Evolutionary conservation across 2,113 vertebrate genomes (phyloP).

Genomic region (Herpetotheres cachinnans): DNA sequence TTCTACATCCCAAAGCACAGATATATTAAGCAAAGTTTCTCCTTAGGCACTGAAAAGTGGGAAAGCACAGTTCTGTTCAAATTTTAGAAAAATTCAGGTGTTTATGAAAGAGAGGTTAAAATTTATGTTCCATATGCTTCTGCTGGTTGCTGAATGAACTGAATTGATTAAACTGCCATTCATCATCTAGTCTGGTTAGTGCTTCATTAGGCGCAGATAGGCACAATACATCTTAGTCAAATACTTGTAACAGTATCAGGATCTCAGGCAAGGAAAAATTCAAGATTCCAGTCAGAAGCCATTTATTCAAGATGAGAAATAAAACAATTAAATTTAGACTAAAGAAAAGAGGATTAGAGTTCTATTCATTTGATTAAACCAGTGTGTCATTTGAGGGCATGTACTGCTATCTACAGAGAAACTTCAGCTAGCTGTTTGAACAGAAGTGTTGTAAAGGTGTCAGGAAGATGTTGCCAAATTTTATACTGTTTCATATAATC

Average conservation of each 20-base stretch:
- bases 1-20: neutral
- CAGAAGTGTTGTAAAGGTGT: neutral
- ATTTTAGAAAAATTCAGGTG: slow-evolving; percentile 40
- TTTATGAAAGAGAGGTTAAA: slow-evolving; percentile 67
- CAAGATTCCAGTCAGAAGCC: neutral
- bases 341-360: neutral
- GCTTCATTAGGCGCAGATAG: slow-evolving; percentile 77
- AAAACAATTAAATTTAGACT: neutral
- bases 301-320: neutral
- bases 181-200: slow-evolving; percentile 72
- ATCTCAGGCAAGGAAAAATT: slow-evolving; percentile 22
- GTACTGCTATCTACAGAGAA: neutral
- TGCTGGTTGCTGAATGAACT: slow-evolving; percentile 50
- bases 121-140: slow-evolving; percentile 70
- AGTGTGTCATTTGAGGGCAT: neutral
- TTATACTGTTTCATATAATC: neutral
- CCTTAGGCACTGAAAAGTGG: neutral
- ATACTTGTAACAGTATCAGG: slow-evolving; percentile 41
- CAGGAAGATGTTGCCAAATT: neutral
- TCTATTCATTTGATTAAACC: neutral
- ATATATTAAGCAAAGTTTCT: neutral
- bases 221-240: slow-evolving; percentile 73
- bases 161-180: slow-evolving; percentile 77
- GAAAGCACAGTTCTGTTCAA: neutral
- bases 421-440: neutral